Evolutionary conservation across 2,113 vertebrate genomes (phyloP), one percentile per base, ranked within the genome.

Genomic region (Podilymbus podiceps): DNA sequence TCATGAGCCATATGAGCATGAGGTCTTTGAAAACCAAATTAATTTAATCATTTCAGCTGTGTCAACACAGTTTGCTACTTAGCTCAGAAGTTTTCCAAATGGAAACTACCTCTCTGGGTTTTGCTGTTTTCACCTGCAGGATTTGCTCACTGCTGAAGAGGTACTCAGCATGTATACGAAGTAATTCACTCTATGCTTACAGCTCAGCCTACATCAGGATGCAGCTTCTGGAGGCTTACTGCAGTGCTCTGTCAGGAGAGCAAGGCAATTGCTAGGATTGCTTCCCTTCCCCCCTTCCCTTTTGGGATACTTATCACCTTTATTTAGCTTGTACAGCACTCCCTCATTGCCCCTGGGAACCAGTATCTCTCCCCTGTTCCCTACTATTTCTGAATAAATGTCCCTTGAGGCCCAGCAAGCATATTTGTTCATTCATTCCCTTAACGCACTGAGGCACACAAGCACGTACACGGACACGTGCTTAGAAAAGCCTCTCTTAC

Each of bases 351-450:
- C 62, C 82, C 91, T 93, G 95, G 93, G 91, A 96, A 94, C 30
- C 7, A n/a, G 49, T 33, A 15, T 78, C 95, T 95, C 95, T 95
- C 89, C 91, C 91, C 40, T 55, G 31, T 91, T 96, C 93, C 96
- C 93, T 94, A 89, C 93, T 93, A 91, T 95, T 96, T 95, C 94
- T 94, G 89, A 93, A 69, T 82, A 96, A 96, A 33, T 5, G 67
- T 91, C 94, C 90, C 95, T 84, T 4, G 75, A 87, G 93, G 91
- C 85, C 53, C 68, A 91, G 75, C 50, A 73, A 96, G 62, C 80
- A 59, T 93, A 95, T 95, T 97, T 88, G 68, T 88, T 94, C 95
- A 96, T 96, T 96, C 95, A 95, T 91, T 94, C 87, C 81, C 91
- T 93, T 79, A 89, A 95, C 6, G 4, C 77, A 44, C 89, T 14